A percentile compares a stretch with the other conserved stretches of the same genome.
phyloP scores from a whole-genome alignment of 53 echinoderm and acorn worm species.

The Antedon mediterranea region DNA sequence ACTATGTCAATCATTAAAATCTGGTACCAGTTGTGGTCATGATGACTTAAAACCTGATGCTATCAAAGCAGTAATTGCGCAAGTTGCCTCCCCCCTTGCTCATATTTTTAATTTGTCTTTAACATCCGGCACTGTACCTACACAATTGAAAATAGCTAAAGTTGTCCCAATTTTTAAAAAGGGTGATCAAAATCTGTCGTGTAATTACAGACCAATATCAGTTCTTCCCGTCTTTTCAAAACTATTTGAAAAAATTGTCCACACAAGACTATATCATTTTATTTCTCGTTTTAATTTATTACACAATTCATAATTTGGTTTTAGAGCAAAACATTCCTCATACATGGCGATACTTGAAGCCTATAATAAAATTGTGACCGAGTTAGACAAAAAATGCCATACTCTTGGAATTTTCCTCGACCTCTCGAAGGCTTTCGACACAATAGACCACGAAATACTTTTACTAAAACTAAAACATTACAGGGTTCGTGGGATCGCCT shows the following conservation, averaged over 20 bases:
- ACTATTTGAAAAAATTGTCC: background rate
- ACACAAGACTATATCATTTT: background rate
- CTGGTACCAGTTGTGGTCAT: background rate
- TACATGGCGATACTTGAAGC: slow-evolving; percentile 1
- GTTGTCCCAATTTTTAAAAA: background rate
- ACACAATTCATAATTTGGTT: slow-evolving; percentile 13
- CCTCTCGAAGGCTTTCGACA: slow-evolving; percentile 13
- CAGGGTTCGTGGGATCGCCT: slow-evolving; percentile 4
- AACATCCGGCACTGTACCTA: background rate
- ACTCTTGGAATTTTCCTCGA: slow-evolving; percentile 14
- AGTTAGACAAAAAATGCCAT: background rate
- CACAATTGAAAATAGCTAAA: background rate
- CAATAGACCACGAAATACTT: slow-evolving; percentile 7
- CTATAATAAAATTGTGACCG: slow-evolving; percentile 1
- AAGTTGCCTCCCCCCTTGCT: background rate
- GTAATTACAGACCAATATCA: background rate
- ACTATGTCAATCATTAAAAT: background rate
- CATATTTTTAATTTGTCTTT: background rate
- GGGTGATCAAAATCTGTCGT: background rate
- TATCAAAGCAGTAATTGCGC: background rate
- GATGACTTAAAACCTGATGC: background rate
- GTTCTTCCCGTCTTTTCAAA: background rate
- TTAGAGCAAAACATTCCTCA: slow-evolving; percentile 2
- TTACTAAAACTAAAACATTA: slow-evolving; percentile 11
- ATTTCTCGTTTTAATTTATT: background rate